Percentiles rank a stretch among this genome's conserved stretches.
Conservation (phyloP, 2,113 vertebrate genomes). For the Catharus minimus region DNA sequence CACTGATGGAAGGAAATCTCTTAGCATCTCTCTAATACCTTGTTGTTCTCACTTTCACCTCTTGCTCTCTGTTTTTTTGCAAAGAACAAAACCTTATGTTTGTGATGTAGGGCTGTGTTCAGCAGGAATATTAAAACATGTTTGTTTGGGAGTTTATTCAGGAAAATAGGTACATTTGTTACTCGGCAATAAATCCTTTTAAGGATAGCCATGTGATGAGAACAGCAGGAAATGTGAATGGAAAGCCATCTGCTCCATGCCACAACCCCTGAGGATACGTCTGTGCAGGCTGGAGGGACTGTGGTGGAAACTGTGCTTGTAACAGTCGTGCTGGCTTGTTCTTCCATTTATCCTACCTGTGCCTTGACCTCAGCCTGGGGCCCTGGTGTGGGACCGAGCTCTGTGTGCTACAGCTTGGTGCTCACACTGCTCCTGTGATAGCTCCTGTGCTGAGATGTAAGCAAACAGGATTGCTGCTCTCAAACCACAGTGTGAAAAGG, state of each 20-base stretch:
- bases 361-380: background rate
- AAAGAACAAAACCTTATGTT: background rate
- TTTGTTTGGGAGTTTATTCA: background rate
- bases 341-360: background rate
- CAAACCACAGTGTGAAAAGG: rapidly evolving
- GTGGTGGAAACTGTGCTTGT: background rate
- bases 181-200: background rate
- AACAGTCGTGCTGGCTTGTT: background rate
- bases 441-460: background rate
- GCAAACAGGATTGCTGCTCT: background rate
- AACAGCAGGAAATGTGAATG: background rate
- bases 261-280: background rate
- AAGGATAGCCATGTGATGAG: background rate
- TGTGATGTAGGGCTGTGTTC: background rate
- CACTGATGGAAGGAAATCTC: background rate
- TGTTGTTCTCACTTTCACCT: background rate
- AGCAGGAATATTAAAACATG: background rate
- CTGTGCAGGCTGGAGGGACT: background rate
- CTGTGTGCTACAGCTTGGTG: background rate
- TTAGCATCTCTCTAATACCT: background rate
- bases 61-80: background rate
- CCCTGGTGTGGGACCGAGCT: background rate
- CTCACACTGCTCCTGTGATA: background rate
- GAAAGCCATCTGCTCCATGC: background rate
- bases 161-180: background rate